A percentile compares a stretch with the other conserved stretches of the same genome.
phyloP scores from a whole-genome alignment of 1,140 invertebrate genomes.

The Chlorops oryzae region DNA sequence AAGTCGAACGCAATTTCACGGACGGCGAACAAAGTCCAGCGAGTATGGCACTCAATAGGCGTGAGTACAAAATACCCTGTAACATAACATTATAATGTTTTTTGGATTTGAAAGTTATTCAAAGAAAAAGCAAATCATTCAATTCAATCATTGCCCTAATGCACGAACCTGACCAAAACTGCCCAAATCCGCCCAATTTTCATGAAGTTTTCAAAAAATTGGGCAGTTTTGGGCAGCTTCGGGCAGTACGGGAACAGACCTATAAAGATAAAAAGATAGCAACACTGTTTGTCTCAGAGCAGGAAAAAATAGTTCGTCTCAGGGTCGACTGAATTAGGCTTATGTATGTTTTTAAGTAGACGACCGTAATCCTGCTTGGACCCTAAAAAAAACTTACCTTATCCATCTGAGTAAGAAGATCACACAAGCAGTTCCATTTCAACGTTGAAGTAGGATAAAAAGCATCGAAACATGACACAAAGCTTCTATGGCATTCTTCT shows the following conservation, averaged over 20 bases:
- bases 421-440: slow-evolving; percentile 89
- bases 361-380: too few species aligned
- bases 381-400: slow-evolving; percentile 60
- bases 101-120: background rate
- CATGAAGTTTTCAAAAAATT: too few species aligned
- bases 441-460: slow-evolving; percentile 91
- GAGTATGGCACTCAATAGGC: slow-evolving; percentile 72
- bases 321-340: too few species aligned
- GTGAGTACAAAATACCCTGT: slow-evolving; percentile 49
- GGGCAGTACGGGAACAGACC: too few species aligned
- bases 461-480: slow-evolving; percentile 87
- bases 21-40: slow-evolving; percentile 74
- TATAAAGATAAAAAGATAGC: too few species aligned
- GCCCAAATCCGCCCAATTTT: too few species aligned
- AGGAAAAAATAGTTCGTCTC: too few species aligned
- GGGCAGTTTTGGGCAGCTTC: too few species aligned
- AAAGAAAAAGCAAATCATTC: background rate
- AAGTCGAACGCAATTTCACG: slow-evolving; percentile 69
- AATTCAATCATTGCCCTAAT: slow-evolving; percentile 1
- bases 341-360: too few species aligned
- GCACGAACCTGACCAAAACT: too few species aligned
- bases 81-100: too few species aligned
- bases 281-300: too few species aligned
- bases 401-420: slow-evolving; percentile 72
- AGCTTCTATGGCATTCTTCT: slow-evolving; percentile 84